These are phyloP conservation scores for Rhabdomys dilectus DNA, from an alignment of 2,113 vertebrate genomes.

Conservation along the genomic window DNA sequence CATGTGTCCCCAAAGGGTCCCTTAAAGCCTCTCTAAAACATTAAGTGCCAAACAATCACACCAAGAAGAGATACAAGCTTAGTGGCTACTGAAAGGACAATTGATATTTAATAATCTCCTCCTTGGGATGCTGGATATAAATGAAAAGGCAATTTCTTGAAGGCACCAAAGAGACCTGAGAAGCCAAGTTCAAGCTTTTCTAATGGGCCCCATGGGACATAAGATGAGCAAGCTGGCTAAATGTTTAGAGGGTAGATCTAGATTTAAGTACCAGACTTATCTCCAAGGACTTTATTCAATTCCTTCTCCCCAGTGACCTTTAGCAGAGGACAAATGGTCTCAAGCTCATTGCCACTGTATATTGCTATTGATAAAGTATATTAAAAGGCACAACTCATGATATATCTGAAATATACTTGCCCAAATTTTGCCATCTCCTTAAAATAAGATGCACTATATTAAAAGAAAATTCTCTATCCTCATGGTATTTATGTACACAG, in stretches of 20 bases:
- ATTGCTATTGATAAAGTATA: neutral
- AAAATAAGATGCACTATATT: constrained; percentile 51
- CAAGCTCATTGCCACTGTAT: neutral
- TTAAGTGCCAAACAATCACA: neutral
- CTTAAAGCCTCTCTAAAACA: neutral
- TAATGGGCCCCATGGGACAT: neutral
- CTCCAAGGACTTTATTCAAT: neutral
- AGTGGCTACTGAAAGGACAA: constrained; percentile 8
- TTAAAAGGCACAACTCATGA: neutral
- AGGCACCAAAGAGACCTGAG: neutral
- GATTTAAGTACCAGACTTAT: neutral
- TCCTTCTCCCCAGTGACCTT: neutral
- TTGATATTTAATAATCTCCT: neutral
- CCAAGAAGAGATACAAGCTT: neutral
- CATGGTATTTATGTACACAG: constrained; percentile 10
- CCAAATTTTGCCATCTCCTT: constrained; percentile 6
- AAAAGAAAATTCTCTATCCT: constrained; percentile 14
- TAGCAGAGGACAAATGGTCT: neutral
- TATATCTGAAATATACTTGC: constrained; percentile 36
- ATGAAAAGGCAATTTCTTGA: neutral
- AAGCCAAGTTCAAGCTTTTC: neutral
- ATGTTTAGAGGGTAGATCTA: neutral
- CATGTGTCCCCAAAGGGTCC: neutral
- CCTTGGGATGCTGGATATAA: neutral
- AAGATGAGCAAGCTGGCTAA: neutral